Percentiles rank a stretch among this genome's conserved stretches.
phyloP scores from a whole-genome alignment of 1,140 invertebrate species.

The Dendrolimus punctatus region DNA sequence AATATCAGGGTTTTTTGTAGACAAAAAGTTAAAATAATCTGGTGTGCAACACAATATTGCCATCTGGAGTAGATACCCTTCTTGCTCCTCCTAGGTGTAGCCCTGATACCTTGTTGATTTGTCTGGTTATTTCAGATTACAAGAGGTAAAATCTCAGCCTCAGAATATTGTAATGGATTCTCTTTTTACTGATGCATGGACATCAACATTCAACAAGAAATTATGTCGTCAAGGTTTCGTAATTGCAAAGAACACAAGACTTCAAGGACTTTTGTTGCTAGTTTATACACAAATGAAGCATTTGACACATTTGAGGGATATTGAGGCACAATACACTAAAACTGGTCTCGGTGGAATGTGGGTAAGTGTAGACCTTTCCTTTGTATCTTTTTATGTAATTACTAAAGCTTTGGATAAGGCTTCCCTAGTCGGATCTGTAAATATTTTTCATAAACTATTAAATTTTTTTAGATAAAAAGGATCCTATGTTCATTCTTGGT shows the following conservation, averaged over 20 bases:
- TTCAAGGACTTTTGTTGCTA: conserved; percentile 85
- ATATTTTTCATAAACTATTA: not conserved
- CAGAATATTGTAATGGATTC: conserved; percentile 87
- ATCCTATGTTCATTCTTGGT: too few species aligned
- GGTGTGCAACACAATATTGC: too few species aligned
- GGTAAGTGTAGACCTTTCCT: conserved; percentile 67
- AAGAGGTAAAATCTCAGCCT: conserved; percentile 92
- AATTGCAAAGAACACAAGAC: conserved; percentile 81
- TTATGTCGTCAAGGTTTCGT: conserved; percentile 82
- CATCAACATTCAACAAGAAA: conserved; percentile 79
- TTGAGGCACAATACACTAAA: conserved; percentile 88
- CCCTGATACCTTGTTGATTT: too few species aligned
- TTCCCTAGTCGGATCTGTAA: not conserved
- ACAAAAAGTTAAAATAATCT: too few species aligned
- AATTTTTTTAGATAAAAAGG: too few species aligned
- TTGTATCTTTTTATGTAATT: not conserved
- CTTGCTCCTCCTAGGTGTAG: too few species aligned
- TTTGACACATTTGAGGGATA: conserved; percentile 83
- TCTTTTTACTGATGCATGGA: conserved; percentile 90
- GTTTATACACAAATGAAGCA: conserved; percentile 85
- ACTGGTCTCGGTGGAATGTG: conserved; percentile 93
- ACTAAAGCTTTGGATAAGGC: not conserved
- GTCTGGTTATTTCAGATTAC: conserved; percentile 74
- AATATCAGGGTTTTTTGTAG: too few species aligned
- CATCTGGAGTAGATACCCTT: too few species aligned